A percentile compares a stretch with the other conserved stretches of the same genome.
Conservation (phyloP, 2,797 vertebrate species). For the Melanotaenia pygmaea region DNA sequence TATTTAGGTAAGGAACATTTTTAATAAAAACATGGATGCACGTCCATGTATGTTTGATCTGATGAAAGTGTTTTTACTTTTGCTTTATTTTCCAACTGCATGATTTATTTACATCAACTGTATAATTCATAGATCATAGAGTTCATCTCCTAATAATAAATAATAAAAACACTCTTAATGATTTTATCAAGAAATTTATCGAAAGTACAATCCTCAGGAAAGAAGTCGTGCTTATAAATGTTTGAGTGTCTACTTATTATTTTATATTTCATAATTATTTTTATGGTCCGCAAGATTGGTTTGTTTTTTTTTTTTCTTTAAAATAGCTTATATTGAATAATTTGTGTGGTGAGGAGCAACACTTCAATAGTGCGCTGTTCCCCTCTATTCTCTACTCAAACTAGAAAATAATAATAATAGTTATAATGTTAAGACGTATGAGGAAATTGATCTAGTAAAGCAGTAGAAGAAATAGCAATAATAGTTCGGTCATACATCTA, state of each 20-base stretch:
- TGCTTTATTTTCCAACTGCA: neutral
- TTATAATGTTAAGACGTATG: neutral
- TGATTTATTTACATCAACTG: neutral
- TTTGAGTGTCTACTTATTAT: neutral
- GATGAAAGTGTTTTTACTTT: neutral
- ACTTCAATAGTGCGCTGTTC: neutral
- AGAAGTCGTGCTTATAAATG: neutral
- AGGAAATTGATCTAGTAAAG: neutral
- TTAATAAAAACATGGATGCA: slow-evolving; percentile 42
- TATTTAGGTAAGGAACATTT: neutral
- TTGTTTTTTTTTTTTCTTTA: slow-evolving; percentile 15
- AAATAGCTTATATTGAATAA: neutral
- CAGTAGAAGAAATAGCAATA: neutral
- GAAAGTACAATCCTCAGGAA: neutral
- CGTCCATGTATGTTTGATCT: neutral
- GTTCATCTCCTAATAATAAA: neutral
- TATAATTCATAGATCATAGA: neutral
- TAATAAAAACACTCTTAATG: neutral
- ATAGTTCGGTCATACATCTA: neutral
- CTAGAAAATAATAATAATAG: neutral
- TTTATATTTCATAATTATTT: neutral
- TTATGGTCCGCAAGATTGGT: neutral
- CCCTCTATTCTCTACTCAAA: slow-evolving; percentile 3
- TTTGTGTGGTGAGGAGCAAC: neutral
- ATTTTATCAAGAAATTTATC: neutral